Percentiles rank a stretch among this genome's conserved stretches.
phyloP scores from a whole-genome alignment of 2,113 vertebrate genomes.

The Hippocampus guttulatus region DNA sequence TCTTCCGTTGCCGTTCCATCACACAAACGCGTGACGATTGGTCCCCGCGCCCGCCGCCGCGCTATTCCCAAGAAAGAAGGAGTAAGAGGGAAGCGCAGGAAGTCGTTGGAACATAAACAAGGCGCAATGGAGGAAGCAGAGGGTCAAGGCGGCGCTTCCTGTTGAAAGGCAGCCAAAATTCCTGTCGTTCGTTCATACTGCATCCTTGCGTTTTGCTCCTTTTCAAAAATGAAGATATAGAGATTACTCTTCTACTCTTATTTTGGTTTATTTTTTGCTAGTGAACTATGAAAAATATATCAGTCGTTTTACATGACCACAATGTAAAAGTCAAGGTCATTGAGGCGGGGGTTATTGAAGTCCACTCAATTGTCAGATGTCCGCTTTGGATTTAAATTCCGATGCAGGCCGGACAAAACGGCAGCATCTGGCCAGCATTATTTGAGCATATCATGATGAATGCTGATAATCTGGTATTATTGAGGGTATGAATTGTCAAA shows the following conservation, averaged over 20 bases:
- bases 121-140: slow-evolving; percentile 75
- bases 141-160: slow-evolving; percentile 71
- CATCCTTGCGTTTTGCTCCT: neutral
- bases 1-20: neutral
- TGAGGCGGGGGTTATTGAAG: slow-evolving; percentile 25
- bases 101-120: slow-evolving; percentile 70
- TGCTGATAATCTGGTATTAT: slow-evolving; percentile 67
- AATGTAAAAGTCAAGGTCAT: slow-evolving; percentile 51
- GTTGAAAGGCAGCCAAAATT: slow-evolving; percentile 58
- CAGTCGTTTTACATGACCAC: slow-evolving; percentile 5
- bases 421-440: slow-evolving; percentile 66
- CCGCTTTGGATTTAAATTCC: slow-evolving; percentile 57
- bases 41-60: slow-evolving; percentile 13
- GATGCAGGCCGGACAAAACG: slow-evolving; percentile 42
- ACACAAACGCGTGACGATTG: slow-evolving; percentile 47
- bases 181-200: neutral
- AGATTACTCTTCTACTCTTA: neutral
- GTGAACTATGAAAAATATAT: neutral
- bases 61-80: slow-evolving; percentile 52
- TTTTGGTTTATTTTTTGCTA: neutral
- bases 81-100: slow-evolving; percentile 70
- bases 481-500: slow-evolving; percentile 61
- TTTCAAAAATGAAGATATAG: neutral
- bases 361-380: slow-evolving; percentile 61
- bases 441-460: slow-evolving; percentile 65